Evolutionary conservation across 2,888 invertebrate species (phyloP).

Genomic region (Allygus modestus): DNA sequence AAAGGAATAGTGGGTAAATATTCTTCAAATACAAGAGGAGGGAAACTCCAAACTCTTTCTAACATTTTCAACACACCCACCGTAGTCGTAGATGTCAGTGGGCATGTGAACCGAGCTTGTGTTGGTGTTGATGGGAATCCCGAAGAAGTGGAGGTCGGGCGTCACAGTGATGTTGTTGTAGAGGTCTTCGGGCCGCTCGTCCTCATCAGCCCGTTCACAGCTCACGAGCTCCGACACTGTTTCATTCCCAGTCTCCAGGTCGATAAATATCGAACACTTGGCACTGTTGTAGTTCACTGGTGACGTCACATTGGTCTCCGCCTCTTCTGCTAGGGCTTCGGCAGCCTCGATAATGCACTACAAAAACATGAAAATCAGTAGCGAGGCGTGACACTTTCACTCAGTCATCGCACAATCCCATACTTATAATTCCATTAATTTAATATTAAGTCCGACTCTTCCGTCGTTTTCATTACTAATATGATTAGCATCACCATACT

Average conservation of each 20-base stretch:
- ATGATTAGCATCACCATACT: too few relatives aligned
- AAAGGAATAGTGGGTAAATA: too few relatives aligned
- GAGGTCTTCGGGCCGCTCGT: slow-evolving; percentile 21
- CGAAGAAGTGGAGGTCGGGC: slow-evolving; percentile 90
- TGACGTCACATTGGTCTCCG: slow-evolving; percentile 26
- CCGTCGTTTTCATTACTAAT: too few relatives aligned
- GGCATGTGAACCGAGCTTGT: slow-evolving; percentile 95
- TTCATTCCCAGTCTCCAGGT: slow-evolving; percentile 31
- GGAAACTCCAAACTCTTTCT: too few relatives aligned
- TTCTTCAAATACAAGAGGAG: too few relatives aligned
- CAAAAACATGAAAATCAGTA: too few relatives aligned
- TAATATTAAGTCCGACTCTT: too few relatives aligned
- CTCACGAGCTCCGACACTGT: background rate
- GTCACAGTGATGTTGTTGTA: slow-evolving; percentile 74
- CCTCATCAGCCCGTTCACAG: slow-evolving; percentile 10
- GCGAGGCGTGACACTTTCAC: too few relatives aligned
- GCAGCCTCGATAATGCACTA: slow-evolving; percentile 55
- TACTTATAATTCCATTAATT: too few relatives aligned
- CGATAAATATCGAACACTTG: slow-evolving; percentile 29
- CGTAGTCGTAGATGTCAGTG: slow-evolving; percentile 93
- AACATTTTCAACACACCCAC: too few relatives aligned
- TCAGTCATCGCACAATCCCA: too few relatives aligned
- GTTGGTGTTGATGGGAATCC: slow-evolving; percentile 87
- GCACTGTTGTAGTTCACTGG: slow-evolving; percentile 47
- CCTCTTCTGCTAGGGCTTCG: slow-evolving; percentile 38